phyloP scores from a whole-genome alignment of 2,888 invertebrate genomes.

The Gastracanthus pulcherrimus region DNA sequence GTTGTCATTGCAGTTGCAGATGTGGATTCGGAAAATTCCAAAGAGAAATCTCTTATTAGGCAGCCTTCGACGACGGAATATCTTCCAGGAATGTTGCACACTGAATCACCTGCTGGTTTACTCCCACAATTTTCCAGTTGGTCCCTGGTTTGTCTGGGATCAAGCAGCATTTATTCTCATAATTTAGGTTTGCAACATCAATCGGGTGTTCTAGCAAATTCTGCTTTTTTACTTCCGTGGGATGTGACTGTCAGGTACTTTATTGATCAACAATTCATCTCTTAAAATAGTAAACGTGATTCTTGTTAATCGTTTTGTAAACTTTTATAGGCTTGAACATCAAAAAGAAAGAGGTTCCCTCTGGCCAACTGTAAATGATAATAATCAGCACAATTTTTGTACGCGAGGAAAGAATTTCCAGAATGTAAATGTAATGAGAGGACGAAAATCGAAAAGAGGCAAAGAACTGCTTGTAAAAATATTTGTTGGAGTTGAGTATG shows the following conservation, averaged over 20 bases:
- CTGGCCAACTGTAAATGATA: slow-evolving; percentile 76
- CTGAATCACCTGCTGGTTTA: slow-evolving; percentile 85
- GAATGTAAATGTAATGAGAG: slow-evolving; percentile 72
- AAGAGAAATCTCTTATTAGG: slow-evolving; percentile 81
- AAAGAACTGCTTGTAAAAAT: slow-evolving; percentile 85
- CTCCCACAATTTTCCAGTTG: slow-evolving; percentile 94
- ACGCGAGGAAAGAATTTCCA: slow-evolving; percentile 73
- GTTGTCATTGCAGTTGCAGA: slow-evolving; percentile 77
- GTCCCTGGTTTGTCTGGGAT: slow-evolving; percentile 93
- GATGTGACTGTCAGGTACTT: slow-evolving; percentile 85
- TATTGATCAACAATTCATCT: too few relatives aligned
- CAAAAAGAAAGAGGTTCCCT: slow-evolving; percentile 75
- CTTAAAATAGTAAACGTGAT: too few relatives aligned
- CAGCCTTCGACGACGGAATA: slow-evolving; percentile 93
- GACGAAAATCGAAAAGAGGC: slow-evolving; percentile 76
- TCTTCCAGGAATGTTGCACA: slow-evolving; percentile 93
- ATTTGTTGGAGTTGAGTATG: slow-evolving; percentile 97
- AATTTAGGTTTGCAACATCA: slow-evolving; percentile 92
- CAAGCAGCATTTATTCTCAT: slow-evolving; percentile 94
- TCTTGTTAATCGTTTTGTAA: not conserved
- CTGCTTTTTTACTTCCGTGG: slow-evolving; percentile 96
- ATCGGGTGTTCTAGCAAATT: slow-evolving; percentile 92
- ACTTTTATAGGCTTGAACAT: slow-evolving; percentile 73
- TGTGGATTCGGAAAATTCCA: slow-evolving; percentile 73
- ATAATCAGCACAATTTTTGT: slow-evolving; percentile 68